phyloP scores from a whole-genome alignment of 1,140 invertebrate genomes.

The Lordiphosa stackelbergi region DNA sequence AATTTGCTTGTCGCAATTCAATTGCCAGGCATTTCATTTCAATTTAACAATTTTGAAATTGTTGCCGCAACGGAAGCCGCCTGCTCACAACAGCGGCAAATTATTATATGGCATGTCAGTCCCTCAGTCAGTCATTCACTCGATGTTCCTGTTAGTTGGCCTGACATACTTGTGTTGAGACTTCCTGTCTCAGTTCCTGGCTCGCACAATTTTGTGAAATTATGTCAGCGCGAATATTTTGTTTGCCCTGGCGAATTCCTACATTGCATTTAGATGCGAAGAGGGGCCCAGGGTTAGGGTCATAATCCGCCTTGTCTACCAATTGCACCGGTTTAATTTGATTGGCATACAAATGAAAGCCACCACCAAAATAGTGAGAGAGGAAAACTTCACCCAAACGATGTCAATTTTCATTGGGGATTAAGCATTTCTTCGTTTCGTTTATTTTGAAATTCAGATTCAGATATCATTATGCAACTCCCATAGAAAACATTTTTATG shows the following conservation, averaged over 20 bases:
- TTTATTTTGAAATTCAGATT: no score
- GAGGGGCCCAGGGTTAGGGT: no score
- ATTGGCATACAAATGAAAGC: background rate
- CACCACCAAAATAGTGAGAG: constrained; percentile 11
- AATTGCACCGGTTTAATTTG: constrained; percentile 28
- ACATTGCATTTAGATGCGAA: background rate
- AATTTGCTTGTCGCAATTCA: constrained; percentile 61
- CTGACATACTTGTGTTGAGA: constrained; percentile 35
- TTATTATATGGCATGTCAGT: constrained; percentile 45
- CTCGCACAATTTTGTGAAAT: constrained; percentile 15
- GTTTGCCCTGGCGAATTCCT: constrained; percentile 21
- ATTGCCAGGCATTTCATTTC: constrained; percentile 72
- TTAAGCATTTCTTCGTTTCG: no score
- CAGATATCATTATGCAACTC: no score
- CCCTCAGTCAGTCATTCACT: constrained; percentile 11
- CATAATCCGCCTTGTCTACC: background rate
- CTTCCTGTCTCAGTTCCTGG: constrained; percentile 17
- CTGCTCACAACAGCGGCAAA: constrained; percentile 24
- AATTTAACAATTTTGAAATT: constrained; percentile 69
- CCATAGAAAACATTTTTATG: no score
- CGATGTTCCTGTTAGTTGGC: constrained; percentile 14
- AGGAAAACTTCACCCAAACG: constrained; percentile 11
- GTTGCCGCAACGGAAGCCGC: constrained; percentile 32
- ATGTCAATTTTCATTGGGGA: no score
- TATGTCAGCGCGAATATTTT: constrained; percentile 24